phyloP scores from a whole-genome alignment of 2,888 invertebrate species.

The Phengaris arion region DNA sequence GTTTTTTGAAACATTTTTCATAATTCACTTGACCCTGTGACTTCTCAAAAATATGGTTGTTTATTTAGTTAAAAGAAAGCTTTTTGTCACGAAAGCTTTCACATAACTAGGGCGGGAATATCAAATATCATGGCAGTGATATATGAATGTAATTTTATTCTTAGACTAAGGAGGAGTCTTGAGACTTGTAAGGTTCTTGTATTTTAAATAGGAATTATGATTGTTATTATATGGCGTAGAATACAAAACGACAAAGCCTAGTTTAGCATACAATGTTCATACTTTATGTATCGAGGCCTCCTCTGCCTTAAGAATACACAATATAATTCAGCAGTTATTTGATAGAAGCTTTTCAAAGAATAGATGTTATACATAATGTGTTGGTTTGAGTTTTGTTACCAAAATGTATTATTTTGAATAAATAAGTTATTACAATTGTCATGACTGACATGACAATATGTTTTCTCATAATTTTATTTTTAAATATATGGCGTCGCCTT shows the following conservation, averaged over 20 bases:
- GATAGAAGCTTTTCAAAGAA: constrained; percentile 33
- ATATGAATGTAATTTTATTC: not conserved
- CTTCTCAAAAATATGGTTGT: not conserved
- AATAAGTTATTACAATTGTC: too few species aligned
- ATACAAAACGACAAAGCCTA: constrained; percentile 29
- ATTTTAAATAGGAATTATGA: constrained; percentile 16
- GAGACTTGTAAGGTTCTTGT: not conserved
- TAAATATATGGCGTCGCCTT: too few species aligned
- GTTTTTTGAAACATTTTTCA: not conserved
- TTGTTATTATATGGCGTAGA: constrained; percentile 22
- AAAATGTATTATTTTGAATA: too few species aligned
- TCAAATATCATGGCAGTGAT: not conserved
- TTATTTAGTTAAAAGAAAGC: not conserved
- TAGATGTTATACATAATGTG: not conserved
- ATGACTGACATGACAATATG: too few species aligned
- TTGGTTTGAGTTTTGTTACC: not conserved
- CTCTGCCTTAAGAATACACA: constrained; percentile 33
- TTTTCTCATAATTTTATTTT: too few species aligned
- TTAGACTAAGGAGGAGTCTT: too few species aligned
- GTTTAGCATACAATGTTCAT: constrained; percentile 32
- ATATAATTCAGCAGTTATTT: constrained; percentile 34
- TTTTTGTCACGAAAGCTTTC: not conserved
- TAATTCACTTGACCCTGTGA: not conserved
- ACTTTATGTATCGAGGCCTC: constrained; percentile 32
- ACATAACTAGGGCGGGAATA: not conserved